phyloP scores from a whole-genome alignment of 2,797 vertebrate genomes.

The Leptatherina wallacei region DNA sequence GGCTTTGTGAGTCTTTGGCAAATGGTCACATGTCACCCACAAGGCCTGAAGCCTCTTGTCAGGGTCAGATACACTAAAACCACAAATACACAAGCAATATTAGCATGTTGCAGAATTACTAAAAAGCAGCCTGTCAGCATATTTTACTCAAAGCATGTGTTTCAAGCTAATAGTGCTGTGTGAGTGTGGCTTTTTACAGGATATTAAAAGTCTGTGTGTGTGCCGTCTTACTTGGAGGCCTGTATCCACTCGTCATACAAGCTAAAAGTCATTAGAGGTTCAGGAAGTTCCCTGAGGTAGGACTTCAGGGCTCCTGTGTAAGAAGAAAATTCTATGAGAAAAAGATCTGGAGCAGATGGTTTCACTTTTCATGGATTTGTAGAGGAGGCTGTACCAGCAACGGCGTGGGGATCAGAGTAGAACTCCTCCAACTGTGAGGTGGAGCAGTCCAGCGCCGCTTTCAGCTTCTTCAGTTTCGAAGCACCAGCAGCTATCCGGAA shows the following conservation, averaged over 20 bases:
- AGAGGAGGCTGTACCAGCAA: slow-evolving; percentile 86
- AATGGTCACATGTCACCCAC: slow-evolving; percentile 92
- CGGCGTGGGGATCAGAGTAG: slow-evolving; percentile 97
- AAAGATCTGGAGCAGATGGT: slow-evolving; percentile 20
- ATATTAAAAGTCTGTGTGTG: slow-evolving; percentile 21
- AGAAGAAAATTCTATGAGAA: slow-evolving; percentile 35
- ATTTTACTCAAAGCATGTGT: slow-evolving; percentile 22
- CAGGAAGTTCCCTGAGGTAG: slow-evolving; percentile 95
- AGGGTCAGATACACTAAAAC: slow-evolving; percentile 89
- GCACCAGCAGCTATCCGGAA: slow-evolving; percentile 97
- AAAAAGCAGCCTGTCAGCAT: not conserved
- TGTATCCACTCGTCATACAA: slow-evolving; percentile 95
- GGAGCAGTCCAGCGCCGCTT: slow-evolving; percentile 97
- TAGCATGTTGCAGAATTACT: slow-evolving; percentile 10
- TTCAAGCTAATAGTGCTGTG: slow-evolving; percentile 4
- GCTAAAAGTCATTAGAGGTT: slow-evolving; percentile 94
- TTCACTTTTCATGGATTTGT: slow-evolving; percentile 16
- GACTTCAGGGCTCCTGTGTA: slow-evolving; percentile 95
- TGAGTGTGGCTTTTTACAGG: slow-evolving; percentile 36
- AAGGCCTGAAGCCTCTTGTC: slow-evolving; percentile 94
- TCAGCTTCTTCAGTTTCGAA: slow-evolving; percentile 97
- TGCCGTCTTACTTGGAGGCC: slow-evolving; percentile 88
- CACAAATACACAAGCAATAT: slow-evolving; percentile 40
- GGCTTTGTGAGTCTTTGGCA: slow-evolving; percentile 92
- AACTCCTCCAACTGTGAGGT: slow-evolving; percentile 97